A percentile compares a stretch with the other conserved stretches of the same genome.
phyloP scores from a whole-genome alignment of 2,797 vertebrate genomes.

The Acanthurus leucopareius region DNA sequence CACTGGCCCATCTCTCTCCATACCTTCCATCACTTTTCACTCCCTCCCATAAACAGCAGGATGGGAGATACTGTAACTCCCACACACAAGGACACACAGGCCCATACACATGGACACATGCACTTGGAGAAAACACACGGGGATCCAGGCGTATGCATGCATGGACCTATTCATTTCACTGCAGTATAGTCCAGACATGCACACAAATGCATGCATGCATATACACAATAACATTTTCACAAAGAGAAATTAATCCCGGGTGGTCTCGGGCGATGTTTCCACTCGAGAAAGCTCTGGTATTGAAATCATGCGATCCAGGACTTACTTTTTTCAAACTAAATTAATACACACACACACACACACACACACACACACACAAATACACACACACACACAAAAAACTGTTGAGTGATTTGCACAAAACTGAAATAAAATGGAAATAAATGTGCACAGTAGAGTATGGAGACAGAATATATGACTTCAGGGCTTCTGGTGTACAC shows the following conservation, averaged over 20 bases:
- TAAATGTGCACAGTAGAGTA: constrained; percentile 32
- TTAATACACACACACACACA: constrained; percentile 15
- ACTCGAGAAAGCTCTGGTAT: constrained; percentile 74
- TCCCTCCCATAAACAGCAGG: constrained; percentile 74
- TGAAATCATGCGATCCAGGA: constrained; percentile 61
- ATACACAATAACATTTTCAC: constrained; percentile 68
- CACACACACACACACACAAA: constrained; percentile 11
- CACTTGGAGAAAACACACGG: constrained; percentile 31
- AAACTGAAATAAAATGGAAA: constrained; percentile 47
- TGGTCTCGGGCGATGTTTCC: constrained; percentile 72
- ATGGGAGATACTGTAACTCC: constrained; percentile 68
- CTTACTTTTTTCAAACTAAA: constrained; percentile 44
- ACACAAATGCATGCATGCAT: constrained; percentile 51
- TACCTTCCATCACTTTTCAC: constrained; percentile 78
- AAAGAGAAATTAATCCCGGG: constrained; percentile 73
- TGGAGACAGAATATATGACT: constrained; percentile 47
- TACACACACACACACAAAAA: constrained; percentile 25
- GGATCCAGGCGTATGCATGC: constrained; percentile 24
- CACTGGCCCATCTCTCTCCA: constrained; percentile 74
- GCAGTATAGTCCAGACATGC: constrained; percentile 44
- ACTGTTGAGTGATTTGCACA: constrained; percentile 21
- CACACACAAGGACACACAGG: constrained; percentile 62
- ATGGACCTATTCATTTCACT: constrained; percentile 47
- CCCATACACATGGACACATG: constrained; percentile 41
- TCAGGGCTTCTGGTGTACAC: constrained; percentile 46